Percentiles rank a stretch among this genome's conserved stretches.
Evolutionary conservation across 2,888 invertebrate species (phyloP).

Genomic region (Habrosyne pyritoides): DNA sequence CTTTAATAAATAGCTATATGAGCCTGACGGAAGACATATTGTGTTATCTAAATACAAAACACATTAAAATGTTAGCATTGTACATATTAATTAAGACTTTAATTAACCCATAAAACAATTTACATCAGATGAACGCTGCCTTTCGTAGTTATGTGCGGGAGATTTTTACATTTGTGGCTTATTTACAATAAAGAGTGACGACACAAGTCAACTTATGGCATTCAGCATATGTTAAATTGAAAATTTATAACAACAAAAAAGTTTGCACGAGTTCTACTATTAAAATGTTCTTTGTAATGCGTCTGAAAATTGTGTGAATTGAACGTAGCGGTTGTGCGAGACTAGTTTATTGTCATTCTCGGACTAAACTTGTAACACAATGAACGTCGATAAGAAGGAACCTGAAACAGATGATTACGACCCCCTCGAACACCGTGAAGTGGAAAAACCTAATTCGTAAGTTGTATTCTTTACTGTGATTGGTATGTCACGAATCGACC

Average conservation of each 20-base stretch:
- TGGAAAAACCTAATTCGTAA: conserved; percentile 78
- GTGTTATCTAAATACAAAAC: conserved; percentile 28
- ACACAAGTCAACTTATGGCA: neutral
- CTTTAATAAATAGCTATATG: conserved; percentile 10
- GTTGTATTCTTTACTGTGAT: conserved; percentile 35
- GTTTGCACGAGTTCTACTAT: too few relatives aligned
- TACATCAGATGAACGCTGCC: conserved; percentile 10
- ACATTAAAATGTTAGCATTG: conserved; percentile 38
- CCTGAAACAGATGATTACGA: conserved; percentile 55
- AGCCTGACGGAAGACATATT: conserved; percentile 34
- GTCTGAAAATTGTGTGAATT: neutral
- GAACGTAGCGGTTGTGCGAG: neutral
- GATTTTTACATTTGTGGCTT: neutral
- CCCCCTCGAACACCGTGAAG: conserved; percentile 72
- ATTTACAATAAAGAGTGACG: neutral
- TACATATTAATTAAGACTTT: conserved; percentile 40
- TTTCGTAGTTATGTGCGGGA: neutral
- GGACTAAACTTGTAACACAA: conserved; percentile 25
- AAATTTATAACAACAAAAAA: neutral
- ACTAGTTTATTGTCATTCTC: conserved; percentile 21
- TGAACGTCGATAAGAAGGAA: conserved; percentile 39
- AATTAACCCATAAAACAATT: conserved; percentile 36
- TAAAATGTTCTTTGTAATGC: neutral
- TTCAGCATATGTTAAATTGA: neutral
- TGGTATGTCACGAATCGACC: neutral